Percentiles rank a stretch among this genome's conserved stretches.
Evolutionary conservation across 2,888 invertebrate genomes (phyloP).

Genomic region (Chesias legatella): DNA sequence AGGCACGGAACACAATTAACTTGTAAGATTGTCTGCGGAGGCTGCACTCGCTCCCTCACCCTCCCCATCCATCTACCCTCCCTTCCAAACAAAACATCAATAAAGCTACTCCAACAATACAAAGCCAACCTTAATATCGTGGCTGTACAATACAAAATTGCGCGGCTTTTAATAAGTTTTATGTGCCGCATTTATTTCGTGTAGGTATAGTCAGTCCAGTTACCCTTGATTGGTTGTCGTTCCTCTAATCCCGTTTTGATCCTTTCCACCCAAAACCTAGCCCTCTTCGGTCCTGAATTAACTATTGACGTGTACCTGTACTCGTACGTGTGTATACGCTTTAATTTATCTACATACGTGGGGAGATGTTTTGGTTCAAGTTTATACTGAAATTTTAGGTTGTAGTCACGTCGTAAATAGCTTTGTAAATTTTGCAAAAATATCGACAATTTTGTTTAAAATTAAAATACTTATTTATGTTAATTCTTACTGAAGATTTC

Average conservation of each 20-base stretch:
- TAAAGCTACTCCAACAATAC: conserved; percentile 52
- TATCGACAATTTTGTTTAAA: too few species aligned
- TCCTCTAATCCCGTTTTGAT: conserved; percentile 86
- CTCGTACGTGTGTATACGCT: conserved; percentile 54
- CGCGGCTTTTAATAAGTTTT: conserved; percentile 56
- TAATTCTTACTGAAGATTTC: too few species aligned
- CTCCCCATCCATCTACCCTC: conserved; percentile 73
- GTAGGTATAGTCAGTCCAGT: conserved; percentile 80
- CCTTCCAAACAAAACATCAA: conserved; percentile 80
- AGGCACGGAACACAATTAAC: conserved; percentile 80
- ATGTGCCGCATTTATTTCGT: conserved; percentile 78
- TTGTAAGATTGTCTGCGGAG: conserved; percentile 81
- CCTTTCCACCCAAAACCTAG: conserved; percentile 82
- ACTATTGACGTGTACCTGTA: conserved; percentile 79
- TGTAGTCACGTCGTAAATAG: conserved; percentile 20
- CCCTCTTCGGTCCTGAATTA: conserved; percentile 75
- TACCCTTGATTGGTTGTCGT: conserved; percentile 86
- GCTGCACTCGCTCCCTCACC: conserved; percentile 71
- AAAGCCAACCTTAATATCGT: conserved; percentile 38
- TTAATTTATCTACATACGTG: conserved; percentile 39
- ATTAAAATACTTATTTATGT: too few species aligned
- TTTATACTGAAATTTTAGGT: conserved; percentile 22
- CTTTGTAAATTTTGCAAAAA: conserved; percentile 4
- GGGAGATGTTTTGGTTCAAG: conserved; percentile 15
- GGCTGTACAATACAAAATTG: conserved; percentile 38